Percentiles rank a stretch among this genome's conserved stretches.
Evolutionary conservation across 1,140 invertebrate species (phyloP).

Genomic region (Latrodectus geometricus): DNA sequence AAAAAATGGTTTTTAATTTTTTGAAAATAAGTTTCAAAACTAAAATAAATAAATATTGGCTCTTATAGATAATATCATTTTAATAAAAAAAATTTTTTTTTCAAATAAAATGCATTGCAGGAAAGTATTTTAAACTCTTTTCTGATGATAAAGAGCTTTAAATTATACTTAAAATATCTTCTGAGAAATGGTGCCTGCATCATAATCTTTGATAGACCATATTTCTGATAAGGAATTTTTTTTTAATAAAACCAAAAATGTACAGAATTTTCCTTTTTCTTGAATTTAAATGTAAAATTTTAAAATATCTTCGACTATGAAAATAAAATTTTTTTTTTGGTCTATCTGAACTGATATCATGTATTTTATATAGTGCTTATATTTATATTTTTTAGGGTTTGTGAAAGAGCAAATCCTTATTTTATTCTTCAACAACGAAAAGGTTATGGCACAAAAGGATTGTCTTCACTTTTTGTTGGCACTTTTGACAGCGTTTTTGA

Average conservation of each 20-base stretch:
- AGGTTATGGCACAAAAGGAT: constrained; percentile 89
- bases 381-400: constrained; percentile 78
- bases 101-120: too few species aligned
- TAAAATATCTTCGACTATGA: not conserved
- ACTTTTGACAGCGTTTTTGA: constrained; percentile 97
- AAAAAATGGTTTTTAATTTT: too few species aligned
- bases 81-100: too few species aligned
- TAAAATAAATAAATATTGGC: too few species aligned
- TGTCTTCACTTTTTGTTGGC: constrained; percentile 92
- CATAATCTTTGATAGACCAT: too few species aligned
- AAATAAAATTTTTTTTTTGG: not conserved
- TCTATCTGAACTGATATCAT: not conserved
- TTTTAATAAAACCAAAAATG: not conserved
- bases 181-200: too few species aligned
- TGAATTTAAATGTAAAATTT: not conserved
- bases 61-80: too few species aligned
- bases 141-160: too few species aligned
- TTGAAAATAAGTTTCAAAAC: too few species aligned
- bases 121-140: too few species aligned
- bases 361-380: constrained; percentile 31
- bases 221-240: not conserved
- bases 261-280: not conserved
- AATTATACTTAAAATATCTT: too few species aligned
- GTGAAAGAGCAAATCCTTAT: constrained; percentile 87
- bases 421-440: constrained; percentile 95